Evolutionary conservation across 2,113 vertebrate genomes (phyloP), one percentile per base, ranked within the genome.

Genomic region (Danio rerio): DNA sequence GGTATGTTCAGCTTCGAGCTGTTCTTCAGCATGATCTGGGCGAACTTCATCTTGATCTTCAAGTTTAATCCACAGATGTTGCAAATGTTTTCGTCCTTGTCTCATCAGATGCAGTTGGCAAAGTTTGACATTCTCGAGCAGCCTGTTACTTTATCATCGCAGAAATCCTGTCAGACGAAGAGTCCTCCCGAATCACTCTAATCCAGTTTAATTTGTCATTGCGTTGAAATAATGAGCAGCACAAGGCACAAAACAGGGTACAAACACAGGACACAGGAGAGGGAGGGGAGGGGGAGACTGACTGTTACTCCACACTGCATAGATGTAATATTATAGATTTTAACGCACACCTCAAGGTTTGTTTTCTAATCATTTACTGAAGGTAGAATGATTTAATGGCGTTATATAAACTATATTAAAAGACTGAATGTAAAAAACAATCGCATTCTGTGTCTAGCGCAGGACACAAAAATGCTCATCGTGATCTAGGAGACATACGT

Each of bases 1-100:
- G 94, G 96, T 18, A 94, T 90, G 16, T 88, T 90, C 80, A 86
- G 88, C 8, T 75, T 90, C 0, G 88, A 92, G 21, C 93, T 91
- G 78, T 89, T 95, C 86, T 96, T 96, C 87, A 96, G 18, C 78
- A 95, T 87, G 77, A 96, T 91, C 52, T 95, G 95, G 31, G 95
- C 95, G 12, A 96, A 96, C 92, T 94, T 98, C 97, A 99, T 99
- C 58, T 62, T 89, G 86, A 40, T 73, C 81, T 56, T 50, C 74
- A 49, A 61, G 72, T 10, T 5, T 40, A 77, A 75, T 76, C 73
- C 66, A 20, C n/a, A 18, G 50, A 58, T 65, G 1, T 12, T 71
- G 31, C 4, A 53, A 78, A 82, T 50, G 50, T 52, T 49, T 56
- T 52, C 21, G 58, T 80, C 31, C 21, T 65, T n/a, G 11, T 78